Conservation (phyloP, 2,113 vertebrate species). For the Protomyctophum bolini region DNA sequence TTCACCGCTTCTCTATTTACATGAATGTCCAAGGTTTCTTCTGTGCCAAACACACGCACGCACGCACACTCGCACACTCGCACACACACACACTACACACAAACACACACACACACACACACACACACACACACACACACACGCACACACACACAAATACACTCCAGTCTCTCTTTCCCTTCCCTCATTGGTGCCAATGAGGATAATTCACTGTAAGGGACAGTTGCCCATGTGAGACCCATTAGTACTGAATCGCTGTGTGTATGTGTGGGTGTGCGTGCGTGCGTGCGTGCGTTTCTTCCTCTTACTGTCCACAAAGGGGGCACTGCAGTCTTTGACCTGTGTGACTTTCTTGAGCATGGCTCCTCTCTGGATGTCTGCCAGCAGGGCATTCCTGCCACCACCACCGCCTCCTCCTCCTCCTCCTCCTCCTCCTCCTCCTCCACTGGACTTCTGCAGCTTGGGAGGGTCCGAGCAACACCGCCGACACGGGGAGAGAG, state of each 20-base stretch:
- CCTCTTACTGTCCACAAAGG: slow-evolving; percentile 87
- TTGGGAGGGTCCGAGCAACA: slow-evolving; percentile 53
- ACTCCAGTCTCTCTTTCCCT: neutral
- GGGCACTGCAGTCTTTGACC: slow-evolving; percentile 91
- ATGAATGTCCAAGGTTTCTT: neutral
- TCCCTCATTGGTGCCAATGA: slow-evolving; percentile 1
- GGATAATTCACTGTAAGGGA: slow-evolving; percentile 5
- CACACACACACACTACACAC: no score
- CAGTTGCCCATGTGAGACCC: neutral
- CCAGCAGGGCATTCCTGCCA: slow-evolving; percentile 85
- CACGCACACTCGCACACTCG: no score
- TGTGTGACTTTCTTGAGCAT: slow-evolving; percentile 87
- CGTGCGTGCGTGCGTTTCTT: neutral
- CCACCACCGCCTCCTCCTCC: slow-evolving; percentile 78
- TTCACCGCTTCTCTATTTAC: neutral
- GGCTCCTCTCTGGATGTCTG: slow-evolving; percentile 93
- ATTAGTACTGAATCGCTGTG: neutral
- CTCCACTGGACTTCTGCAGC: slow-evolving; percentile 56
- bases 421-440: no score
- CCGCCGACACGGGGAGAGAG: slow-evolving; percentile 39
- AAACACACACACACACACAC: neutral
- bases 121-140: neutral
- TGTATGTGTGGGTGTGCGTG: neutral
- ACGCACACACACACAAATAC: neutral
- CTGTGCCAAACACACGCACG: neutral